Conservation (phyloP, 1,140 invertebrate genomes). For the Camponotus pennsylvanicus region DNA sequence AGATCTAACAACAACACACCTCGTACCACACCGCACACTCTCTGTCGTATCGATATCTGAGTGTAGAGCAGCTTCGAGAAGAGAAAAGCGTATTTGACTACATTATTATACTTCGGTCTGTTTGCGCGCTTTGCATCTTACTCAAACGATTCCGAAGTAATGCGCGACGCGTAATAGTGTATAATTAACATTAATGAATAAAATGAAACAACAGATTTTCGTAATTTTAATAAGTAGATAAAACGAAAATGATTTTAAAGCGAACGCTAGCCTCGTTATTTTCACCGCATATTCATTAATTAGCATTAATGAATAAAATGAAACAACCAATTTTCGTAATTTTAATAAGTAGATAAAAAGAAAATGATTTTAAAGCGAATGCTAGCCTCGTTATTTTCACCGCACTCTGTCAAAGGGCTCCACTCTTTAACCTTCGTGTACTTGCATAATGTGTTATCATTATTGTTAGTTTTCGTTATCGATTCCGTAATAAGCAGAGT, state of each 20-base stretch:
- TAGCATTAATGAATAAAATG: slow-evolving; percentile 70
- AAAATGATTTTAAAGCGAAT: slow-evolving; percentile 62
- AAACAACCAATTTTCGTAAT: slow-evolving; percentile 67
- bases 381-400: slow-evolving; percentile 72
- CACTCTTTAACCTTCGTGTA: slow-evolving; percentile 78
- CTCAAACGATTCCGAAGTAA: slow-evolving; percentile 64
- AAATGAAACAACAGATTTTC: slow-evolving; percentile 66
- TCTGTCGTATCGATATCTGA: slow-evolving; percentile 65
- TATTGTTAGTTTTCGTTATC: slow-evolving; percentile 78
- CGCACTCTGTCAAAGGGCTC: slow-evolving; percentile 68
- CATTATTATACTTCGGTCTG: slow-evolving; percentile 57
- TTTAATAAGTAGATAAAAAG: slow-evolving; percentile 67
- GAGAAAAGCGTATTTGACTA: slow-evolving; percentile 47
- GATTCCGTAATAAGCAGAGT: slow-evolving; percentile 70
- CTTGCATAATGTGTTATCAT: slow-evolving; percentile 80
- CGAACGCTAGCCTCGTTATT: slow-evolving; percentile 69
- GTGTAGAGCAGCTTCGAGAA: slow-evolving; percentile 55
- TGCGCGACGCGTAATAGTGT: slow-evolving; percentile 47
- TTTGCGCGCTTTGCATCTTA: slow-evolving; percentile 67
- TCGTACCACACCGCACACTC: slow-evolving; percentile 50
- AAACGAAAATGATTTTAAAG: slow-evolving; percentile 63
- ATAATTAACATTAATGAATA: slow-evolving; percentile 69
- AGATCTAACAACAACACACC: slow-evolving; percentile 65
- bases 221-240: slow-evolving; percentile 69
- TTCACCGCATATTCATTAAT: slow-evolving; percentile 57